Conservation (phyloP, 2,113 vertebrate genomes). For the Scomber japonicus region DNA sequence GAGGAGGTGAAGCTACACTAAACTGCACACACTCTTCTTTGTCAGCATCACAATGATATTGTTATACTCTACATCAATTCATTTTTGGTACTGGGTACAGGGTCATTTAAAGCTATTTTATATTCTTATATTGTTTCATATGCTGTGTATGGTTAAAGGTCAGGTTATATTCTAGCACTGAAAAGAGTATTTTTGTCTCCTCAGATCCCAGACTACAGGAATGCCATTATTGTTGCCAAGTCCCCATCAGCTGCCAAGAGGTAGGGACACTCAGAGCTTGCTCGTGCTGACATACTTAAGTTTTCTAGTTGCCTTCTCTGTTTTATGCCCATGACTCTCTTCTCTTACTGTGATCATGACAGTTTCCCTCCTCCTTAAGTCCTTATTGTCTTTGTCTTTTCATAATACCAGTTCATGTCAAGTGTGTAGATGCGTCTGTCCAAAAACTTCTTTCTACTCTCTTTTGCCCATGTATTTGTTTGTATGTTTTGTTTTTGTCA, state of each 20-base stretch:
- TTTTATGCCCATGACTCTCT: not conserved
- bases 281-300: not conserved
- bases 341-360: not conserved
- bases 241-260: constrained; percentile 97
- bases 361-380: not conserved
- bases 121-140: not conserved
- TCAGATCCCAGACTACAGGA: constrained; percentile 97
- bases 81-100: not conserved
- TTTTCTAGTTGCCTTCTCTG: not conserved
- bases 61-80: not conserved
- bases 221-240: constrained; percentile 97
- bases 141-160: not conserved
- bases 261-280: constrained; percentile 74
- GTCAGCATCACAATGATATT: not conserved
- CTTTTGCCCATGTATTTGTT: not conserved
- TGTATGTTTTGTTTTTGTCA: not conserved
- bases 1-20: constrained; percentile 88
- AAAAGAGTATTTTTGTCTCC: constrained; percentile 4
- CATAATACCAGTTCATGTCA: not conserved
- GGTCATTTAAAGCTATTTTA: not conserved
- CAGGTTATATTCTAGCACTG: not conserved
- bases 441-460: not conserved
- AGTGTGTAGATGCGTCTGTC: not conserved
- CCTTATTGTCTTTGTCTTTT: not conserved
- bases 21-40: not conserved